Conservation (phyloP, 2,113 vertebrate species). For the Orcinus orca region DNA sequence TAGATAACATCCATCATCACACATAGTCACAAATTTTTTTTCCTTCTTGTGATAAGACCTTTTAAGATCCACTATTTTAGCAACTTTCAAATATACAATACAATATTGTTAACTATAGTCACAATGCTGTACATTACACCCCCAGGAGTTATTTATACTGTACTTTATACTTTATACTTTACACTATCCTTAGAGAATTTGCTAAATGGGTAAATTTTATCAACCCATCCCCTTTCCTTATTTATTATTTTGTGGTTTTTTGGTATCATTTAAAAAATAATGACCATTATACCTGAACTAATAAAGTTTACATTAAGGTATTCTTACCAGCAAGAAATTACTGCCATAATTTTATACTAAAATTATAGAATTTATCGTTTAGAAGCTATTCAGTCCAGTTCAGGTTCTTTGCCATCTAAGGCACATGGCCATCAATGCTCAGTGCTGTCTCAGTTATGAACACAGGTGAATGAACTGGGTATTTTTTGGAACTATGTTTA, state of each 20-base stretch:
- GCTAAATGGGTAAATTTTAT: neutral
- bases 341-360: neutral
- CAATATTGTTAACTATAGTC: neutral
- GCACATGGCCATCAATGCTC: neutral
- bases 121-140: neutral
- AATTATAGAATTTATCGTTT: neutral
- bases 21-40: neutral
- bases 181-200: neutral
- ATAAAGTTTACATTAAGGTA: neutral
- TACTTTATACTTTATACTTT: neutral
- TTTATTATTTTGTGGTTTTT: neutral
- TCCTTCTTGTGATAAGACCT: neutral
- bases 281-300: neutral
- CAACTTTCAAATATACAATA: neutral
- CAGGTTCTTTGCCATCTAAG: neutral
- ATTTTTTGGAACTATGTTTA: neutral
- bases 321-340: neutral
- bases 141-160: neutral
- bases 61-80: neutral
- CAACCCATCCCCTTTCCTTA: neutral
- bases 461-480: neutral
- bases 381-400: neutral
- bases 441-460: neutral
- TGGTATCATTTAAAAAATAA: neutral
- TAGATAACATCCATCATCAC: neutral